Conservation (phyloP, 2,797 vertebrate species). For the Malacoctenus gilli region DNA sequence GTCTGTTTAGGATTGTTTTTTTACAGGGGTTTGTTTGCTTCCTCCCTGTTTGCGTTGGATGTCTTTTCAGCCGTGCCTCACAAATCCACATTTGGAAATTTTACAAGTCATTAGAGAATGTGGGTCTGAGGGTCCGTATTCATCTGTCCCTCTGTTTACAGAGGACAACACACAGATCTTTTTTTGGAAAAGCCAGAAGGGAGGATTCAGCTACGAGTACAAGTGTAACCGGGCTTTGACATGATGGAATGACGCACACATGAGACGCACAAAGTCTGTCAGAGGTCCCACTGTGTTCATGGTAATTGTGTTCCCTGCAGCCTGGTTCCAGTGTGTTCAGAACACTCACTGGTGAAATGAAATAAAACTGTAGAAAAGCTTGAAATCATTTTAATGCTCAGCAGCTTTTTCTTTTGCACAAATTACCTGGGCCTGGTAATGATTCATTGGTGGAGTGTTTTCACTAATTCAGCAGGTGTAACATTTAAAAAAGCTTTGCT, state of each 20-base stretch:
- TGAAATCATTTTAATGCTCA: too few relatives aligned
- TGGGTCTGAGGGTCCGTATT: not conserved
- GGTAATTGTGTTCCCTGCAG: not conserved
- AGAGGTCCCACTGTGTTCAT: not conserved
- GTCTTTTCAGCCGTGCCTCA: conserved; percentile 7
- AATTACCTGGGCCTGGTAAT: too few relatives aligned
- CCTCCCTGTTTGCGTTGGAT: conserved; percentile 37
- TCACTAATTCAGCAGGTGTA: too few relatives aligned
- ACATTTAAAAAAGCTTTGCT: too few relatives aligned
- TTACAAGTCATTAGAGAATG: conserved; percentile 12
- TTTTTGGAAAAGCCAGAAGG: conserved; percentile 11
- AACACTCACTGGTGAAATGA: too few relatives aligned
- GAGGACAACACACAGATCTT: conserved; percentile 5
- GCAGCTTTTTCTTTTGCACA: too few relatives aligned
- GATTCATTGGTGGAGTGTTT: too few relatives aligned
- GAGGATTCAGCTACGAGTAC: not conserved
- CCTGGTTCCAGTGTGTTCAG: not conserved
- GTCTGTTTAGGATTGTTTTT: conserved; percentile 46
- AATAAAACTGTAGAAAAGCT: too few relatives aligned
- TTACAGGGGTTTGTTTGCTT: conserved; percentile 17
- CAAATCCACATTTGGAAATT: conserved; percentile 16
- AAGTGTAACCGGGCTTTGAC: conserved; percentile 11
- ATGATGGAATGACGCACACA: conserved; percentile 9
- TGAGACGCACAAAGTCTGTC: not conserved
- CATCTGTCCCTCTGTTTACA: conserved; percentile 30